Base-by-base conservation (phyloP, 2,113 vertebrate genomes). In the Coryphaenoides rupestris region DNA sequence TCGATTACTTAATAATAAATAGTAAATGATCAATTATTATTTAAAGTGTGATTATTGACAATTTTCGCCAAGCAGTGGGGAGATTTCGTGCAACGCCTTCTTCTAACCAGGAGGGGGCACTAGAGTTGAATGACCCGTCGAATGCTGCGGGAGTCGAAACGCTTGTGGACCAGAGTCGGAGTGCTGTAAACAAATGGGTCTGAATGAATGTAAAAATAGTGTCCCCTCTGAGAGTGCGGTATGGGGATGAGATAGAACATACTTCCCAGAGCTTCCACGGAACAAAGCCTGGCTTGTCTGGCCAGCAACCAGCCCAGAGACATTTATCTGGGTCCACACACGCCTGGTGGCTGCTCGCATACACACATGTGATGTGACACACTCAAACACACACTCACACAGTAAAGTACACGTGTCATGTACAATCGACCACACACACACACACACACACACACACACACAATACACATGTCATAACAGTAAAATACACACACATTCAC, bases 21-120 rank as follows among this genome's bases (percentile, higher is more conserved):
- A 40, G 6, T 40, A 7, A 40, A 10, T 40, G 6, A 26, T 6
- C 24, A 26, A 26, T 26, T 3, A 26, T 26, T 26, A 3, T 6
- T 26, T 26, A 26, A 26, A 26, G 24, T 26, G 6, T 26, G 24
- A 3, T 26, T 26, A 40, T 40, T 40, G 33, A 40, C 33, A 5
- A 40, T 40, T 40, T 40, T 12, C 6, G 6, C 33, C 33, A 6
- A 40, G 24, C 6, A 6, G 6, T 26, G 24, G 24, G 6, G 24
- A 40, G 33, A 40, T 40, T 40, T 40, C 13, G 33, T 40, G 3
- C 33, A 40, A 6, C 33, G 9, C 33, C 33, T 40, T 40, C 33
- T 40, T 40, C 2, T 40, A n/a, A 3, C 69, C 86, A 84, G 74
- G 55, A 10, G 71, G 75, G 66, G 82, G 82, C 73, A 60, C 49